Evolutionary conservation across 2,888 invertebrate genomes (phyloP), one percentile per base, ranked within the genome.

Genomic region (Drosophila engyochracea): DNA sequence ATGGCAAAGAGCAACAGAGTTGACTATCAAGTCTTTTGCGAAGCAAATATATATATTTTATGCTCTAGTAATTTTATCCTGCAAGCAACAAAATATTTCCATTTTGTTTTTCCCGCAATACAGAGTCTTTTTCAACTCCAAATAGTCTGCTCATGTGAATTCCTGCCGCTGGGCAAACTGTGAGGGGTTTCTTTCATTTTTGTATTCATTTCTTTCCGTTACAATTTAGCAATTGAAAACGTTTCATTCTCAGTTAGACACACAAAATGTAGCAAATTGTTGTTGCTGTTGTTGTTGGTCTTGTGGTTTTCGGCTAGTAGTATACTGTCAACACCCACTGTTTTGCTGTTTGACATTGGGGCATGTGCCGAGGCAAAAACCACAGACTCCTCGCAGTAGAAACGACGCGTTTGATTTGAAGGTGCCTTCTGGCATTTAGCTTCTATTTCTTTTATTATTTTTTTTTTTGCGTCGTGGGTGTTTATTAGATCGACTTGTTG

Each of bases 401-500:
- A 47, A 31, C 53, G 66, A 66, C 68, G 67, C 60, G 76, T 83
- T 84, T 77, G 79, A 83, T 82, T 78, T 66, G 60, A 82, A 85
- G 81, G 78, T 79, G 83, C 85, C 83, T 79, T 66, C 63, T 62
- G 75, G 63, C 83, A 71, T 51, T 72, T 63, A 61, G 10, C 63
- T 54, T 35, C 39, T 51, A 12, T 25, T 52, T 28, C 44, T 28
- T 52, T 35, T 25, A 1, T 49, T 28, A 28, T 30, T 55, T 35
- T 62, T 47, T 28, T 53, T 35, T 62, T 54, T 30, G 51, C 60
- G 16, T 66, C 35, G 61, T 31, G 61, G 79, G 83, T 81, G 82
- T 83, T 80, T 77, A 81, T 85, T 83, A 78, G 83, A 81, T 77
- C 77, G 73, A 87, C 79, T 79, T 88, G 77, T 85, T 85, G 85